A percentile compares a stretch with the other conserved stretches of the same genome.
These are phyloP conservation scores for Etheostoma nigrum DNA, from an alignment of 2,797 vertebrate genomes.

Conservation along the genomic window DNA sequence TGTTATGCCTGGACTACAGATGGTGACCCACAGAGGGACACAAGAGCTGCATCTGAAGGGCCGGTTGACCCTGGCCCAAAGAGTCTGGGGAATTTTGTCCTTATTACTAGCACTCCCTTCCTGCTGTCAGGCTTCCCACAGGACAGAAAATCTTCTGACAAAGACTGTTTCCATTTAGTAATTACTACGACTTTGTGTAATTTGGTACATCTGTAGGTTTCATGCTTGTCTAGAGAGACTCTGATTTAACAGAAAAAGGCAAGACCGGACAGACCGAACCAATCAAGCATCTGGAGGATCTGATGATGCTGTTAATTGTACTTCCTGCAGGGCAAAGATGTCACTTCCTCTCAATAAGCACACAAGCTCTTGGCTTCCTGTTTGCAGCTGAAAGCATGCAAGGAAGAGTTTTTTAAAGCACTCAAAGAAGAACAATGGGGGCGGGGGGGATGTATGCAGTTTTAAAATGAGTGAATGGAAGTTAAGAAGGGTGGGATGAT, in stretches of 20 bases:
- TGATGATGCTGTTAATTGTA: slow-evolving; percentile 82
- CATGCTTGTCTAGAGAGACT: slow-evolving; percentile 66
- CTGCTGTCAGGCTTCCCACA: slow-evolving; percentile 64
- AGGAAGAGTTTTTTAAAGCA: slow-evolving; percentile 79
- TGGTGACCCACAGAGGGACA: slow-evolving; percentile 62
- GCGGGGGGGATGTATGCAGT: slow-evolving; percentile 53
- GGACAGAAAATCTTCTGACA: slow-evolving; percentile 66
- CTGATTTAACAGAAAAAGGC: slow-evolving; percentile 55
- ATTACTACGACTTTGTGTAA: slow-evolving; percentile 69
- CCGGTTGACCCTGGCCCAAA: slow-evolving; percentile 31
- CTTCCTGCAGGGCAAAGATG: slow-evolving; percentile 87
- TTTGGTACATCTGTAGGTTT: slow-evolving; percentile 70
- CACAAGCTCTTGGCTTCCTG: slow-evolving; percentile 88
- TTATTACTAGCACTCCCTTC: slow-evolving; percentile 53
- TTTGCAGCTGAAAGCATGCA: slow-evolving; percentile 88
- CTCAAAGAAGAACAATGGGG: slow-evolving; percentile 70
- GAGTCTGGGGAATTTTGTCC: slow-evolving; percentile 38
- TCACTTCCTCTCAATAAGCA: slow-evolving; percentile 87
- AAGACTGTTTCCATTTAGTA: slow-evolving; percentile 75
- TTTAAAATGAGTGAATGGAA: slow-evolving; percentile 70
- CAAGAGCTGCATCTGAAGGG: slow-evolving; percentile 55
- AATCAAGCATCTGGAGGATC: slow-evolving; percentile 79
- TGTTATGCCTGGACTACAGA: slow-evolving; percentile 70
- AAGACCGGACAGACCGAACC: slow-evolving; percentile 74
- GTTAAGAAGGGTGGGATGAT: slow-evolving; percentile 46